Base-by-base conservation (phyloP, 1,140 invertebrate genomes). In the Leptopilina clavipes region DNA sequence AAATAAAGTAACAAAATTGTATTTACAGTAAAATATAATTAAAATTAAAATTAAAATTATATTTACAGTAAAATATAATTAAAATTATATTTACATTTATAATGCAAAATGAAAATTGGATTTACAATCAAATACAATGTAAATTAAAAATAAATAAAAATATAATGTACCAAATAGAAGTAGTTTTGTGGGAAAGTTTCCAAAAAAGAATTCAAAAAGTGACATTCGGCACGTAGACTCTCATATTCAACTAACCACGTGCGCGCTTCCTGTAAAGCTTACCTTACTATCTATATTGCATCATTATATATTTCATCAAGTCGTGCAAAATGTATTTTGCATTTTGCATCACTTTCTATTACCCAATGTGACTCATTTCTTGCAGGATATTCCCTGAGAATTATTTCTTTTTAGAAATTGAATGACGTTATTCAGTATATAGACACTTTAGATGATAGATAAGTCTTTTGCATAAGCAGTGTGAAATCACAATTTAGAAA, bases 171-270 rank as follows among this genome's bases (percentile, higher is more conserved):
- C 0, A 18, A 31, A 14, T 25, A 37, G 19, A 52, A 73, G 19
- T 77, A 65, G 18, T 40, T 73, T 22, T 31, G 25, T 77, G 59
- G 73, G n/a, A 10, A 73, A 70, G n/a, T 44, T 1, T 9, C 9
- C 1, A 9, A n/a, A 71, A 43, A 71, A 18, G 14, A 48, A 11
- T 40, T 31, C 25, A 31, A 31, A 31, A 14, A 22, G 45, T 43
- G 45, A 19, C 11, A 44, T 9, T 25, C 10, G 19, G 19, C 56
- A 59, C 56, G 56, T 59, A 25, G 10, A 12, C 6, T 25, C 54
- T 19, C 18, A 22, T 18, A n/a, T n/a, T 25, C 7, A 56, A 6
- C 17, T 0, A 25, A 9, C 18, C 19, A 59, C 56, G 19, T 59
- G 56, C 56, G 2, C 37, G 37, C 37, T 59, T 59, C 22, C 56